Percentiles rank a stretch among this genome's conserved stretches.
Conservation (phyloP, 2,113 vertebrate species). For the Macquaria ambigua region DNA sequence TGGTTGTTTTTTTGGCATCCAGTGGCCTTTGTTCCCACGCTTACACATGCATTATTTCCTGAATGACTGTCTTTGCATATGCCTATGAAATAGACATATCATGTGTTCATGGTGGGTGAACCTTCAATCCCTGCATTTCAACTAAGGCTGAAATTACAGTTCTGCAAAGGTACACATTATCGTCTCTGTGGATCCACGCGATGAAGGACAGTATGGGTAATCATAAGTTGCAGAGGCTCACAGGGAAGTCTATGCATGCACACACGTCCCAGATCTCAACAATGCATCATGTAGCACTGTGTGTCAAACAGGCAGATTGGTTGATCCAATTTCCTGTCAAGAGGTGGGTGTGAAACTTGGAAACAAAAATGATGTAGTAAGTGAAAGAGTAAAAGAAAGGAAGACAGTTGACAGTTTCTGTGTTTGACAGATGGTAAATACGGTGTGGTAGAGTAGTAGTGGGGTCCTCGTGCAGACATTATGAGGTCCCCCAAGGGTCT, state of each 20-base stretch:
- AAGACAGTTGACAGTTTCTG: not conserved
- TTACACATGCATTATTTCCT: not conserved
- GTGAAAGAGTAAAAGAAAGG: not conserved
- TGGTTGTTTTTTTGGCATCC: not conserved
- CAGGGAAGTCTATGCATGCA: not conserved
- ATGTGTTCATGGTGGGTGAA: conserved; percentile 38
- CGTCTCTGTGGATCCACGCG: conserved; percentile 44
- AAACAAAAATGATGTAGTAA: not conserved
- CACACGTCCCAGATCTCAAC: conserved; percentile 28
- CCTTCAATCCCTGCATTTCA: conserved; percentile 36
- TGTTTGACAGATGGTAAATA: conserved; percentile 47
- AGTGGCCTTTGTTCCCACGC: not conserved
- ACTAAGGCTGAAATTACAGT: too few species aligned
- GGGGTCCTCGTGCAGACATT: conserved; percentile 24
- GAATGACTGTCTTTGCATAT: not conserved
- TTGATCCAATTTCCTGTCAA: conserved; percentile 11
- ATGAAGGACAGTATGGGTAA: conserved; percentile 35
- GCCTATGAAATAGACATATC: conserved; percentile 8
- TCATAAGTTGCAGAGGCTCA: conserved; percentile 34
- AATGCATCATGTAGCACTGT: conserved; percentile 15
- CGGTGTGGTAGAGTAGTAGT: not conserved
- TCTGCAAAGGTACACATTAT: too few species aligned
- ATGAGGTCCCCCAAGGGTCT: conserved; percentile 47
- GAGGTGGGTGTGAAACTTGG: not conserved
- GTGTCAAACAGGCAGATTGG: not conserved